Base-by-base conservation (phyloP, 1,140 invertebrate species). In the Asobara japonica region DNA sequence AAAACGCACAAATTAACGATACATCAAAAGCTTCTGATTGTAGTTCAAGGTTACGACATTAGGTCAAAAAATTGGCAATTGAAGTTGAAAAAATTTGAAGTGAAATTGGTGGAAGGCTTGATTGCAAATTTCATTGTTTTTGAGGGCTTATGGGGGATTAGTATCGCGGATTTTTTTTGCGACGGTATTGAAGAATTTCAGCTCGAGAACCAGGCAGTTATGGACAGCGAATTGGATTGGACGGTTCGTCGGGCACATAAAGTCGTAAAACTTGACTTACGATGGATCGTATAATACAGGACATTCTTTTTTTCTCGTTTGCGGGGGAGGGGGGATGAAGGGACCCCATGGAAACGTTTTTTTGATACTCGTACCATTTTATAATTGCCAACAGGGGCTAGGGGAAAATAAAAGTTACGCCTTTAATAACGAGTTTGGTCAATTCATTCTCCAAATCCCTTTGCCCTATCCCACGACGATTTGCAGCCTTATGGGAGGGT, bases 241-340 rank as follows among this genome's bases (percentile, higher is more conserved):
- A 60, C 51, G 51, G 51, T 29, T 60, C 51, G 51, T 60, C 77
- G 78, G 79, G 79, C 83, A 84, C 77, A 83, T 84, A 83, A 85
- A 83, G 80, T 84, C 81, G 78, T 84, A 84, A 84, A 83, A 82
- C 73, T 76, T 78, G 76, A 78, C 82, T 80, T 84, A 84, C 79
- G 81, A 80, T 79, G 71, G 80, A 80, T 81, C 82, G 81, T 83
- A 84, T 83, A 77, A 74, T 74, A 71, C 71, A 81, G n/a, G 20
- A 25, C 62, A 48, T 29, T 48, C 20, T 36, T 30, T 5, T 48
- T 29, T 30, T 13, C 13, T 25, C n/a, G 3, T 36, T 71, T 75
- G 75, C 75, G 41, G 13, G n/a, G 41, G 13, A 33, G 41, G n/a
- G 18, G 41, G 41, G 2, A 7, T 16, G 18, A n/a, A n/a, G n/a